These are phyloP conservation scores for Tragelaphus strepsiceros DNA, from an alignment of 2,113 vertebrate genomes.

Conservation along the genomic window DNA sequence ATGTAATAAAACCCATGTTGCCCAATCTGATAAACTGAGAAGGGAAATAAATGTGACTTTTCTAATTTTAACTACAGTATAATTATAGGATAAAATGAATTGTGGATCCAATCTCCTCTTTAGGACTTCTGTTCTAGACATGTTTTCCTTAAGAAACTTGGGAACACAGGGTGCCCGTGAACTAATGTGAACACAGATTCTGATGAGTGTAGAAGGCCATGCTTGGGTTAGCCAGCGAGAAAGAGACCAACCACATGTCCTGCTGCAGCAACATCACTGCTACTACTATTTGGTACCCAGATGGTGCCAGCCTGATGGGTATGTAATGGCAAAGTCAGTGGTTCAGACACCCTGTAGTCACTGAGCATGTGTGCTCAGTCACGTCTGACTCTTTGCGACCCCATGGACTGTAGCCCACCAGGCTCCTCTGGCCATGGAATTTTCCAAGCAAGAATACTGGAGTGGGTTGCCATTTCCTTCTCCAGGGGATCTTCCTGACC, in stretches of 20 bases:
- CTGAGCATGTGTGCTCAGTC: background rate
- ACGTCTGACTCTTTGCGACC: background rate
- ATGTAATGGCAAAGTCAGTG: background rate
- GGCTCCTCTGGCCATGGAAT: background rate
- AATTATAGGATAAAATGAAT: background rate
- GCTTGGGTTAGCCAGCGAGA: background rate
- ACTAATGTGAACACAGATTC: background rate
- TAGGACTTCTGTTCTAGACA: background rate
- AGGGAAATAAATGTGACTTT: conserved; percentile 19
- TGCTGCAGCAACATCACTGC: fast-evolving
- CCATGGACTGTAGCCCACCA: background rate
- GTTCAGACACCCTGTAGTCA: background rate
- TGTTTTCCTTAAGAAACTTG: background rate
- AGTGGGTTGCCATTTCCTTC: background rate
- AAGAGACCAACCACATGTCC: background rate
- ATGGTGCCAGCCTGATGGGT: no score
- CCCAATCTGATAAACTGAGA: conserved; percentile 29
- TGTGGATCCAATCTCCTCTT: background rate
- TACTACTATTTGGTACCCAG: background rate
- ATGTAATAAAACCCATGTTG: background rate
- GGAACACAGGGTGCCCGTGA: background rate
- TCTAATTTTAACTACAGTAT: background rate
- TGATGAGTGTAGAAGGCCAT: background rate
- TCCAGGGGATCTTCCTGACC: background rate
- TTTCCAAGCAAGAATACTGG: background rate